These are phyloP conservation scores for Ceyx erithaca DNA, from an alignment of 2,797 vertebrate genomes.

Conservation along the genomic window DNA sequence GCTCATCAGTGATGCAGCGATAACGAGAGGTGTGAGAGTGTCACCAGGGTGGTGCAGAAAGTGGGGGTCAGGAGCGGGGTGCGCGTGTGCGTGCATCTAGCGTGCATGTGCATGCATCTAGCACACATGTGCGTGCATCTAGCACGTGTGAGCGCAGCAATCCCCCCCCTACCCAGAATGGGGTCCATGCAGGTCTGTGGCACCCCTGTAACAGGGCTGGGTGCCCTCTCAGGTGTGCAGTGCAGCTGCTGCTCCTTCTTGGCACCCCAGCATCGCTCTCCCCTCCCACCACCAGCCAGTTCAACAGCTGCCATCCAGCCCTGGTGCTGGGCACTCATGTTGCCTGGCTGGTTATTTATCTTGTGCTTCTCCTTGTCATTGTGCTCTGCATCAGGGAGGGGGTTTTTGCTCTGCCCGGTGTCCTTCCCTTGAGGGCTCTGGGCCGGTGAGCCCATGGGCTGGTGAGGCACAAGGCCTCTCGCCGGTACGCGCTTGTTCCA, in stretches of 20 bases:
- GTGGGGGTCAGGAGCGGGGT: not conserved
- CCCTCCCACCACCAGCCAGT: not conserved
- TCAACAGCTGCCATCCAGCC: not conserved
- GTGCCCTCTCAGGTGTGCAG: not conserved
- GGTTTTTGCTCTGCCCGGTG: not conserved
- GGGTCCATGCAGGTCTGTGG: not conserved
- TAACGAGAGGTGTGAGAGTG: slow-evolving; percentile 49
- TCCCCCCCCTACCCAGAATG: fast-evolving
- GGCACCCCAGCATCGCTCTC: not conserved
- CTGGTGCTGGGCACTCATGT: not conserved
- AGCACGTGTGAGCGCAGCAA: not conserved
- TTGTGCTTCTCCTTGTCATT: not conserved
- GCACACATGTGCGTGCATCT: not conserved
- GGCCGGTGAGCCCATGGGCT: slow-evolving; percentile 18
- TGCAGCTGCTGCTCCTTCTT: not conserved
- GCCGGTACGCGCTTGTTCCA: slow-evolving; percentile 64
- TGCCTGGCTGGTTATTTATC: fast-evolving
- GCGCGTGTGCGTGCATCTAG: not conserved
- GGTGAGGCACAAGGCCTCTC: slow-evolving; percentile 42
- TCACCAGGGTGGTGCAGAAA: not conserved
- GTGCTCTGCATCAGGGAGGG: not conserved
- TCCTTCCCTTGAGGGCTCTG: not conserved
- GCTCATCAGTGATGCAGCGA: slow-evolving; percentile 34
- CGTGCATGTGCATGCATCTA: not conserved
- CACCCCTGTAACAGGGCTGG: not conserved